Conservation (phyloP, 2,113 vertebrate species). For the Pogona vitticeps region DNA sequence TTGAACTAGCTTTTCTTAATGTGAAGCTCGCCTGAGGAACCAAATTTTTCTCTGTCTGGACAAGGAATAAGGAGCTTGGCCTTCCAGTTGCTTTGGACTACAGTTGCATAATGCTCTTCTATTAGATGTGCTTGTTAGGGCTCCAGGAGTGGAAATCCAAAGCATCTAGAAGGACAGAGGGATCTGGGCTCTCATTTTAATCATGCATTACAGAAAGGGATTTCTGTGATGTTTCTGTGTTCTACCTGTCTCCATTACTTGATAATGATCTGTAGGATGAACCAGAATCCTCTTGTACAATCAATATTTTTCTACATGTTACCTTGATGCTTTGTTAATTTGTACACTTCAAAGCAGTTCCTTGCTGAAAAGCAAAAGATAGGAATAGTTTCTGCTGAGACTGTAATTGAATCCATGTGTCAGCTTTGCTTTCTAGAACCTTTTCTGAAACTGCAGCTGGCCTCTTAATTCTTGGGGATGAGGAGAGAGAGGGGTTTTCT, state of each 20-base stretch:
- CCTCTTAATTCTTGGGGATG: slow-evolving; percentile 56
- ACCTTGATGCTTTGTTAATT: slow-evolving; percentile 52
- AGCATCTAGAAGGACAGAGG: not conserved
- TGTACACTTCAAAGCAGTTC: slow-evolving; percentile 62
- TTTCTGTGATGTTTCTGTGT: slow-evolving; percentile 28
- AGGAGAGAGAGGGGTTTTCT: slow-evolving; percentile 23
- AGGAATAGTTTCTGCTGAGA: slow-evolving; percentile 67
- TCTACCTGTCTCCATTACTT: slow-evolving; percentile 31
- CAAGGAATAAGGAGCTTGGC: accelerated
- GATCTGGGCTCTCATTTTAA: not conserved
- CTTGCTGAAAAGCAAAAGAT: slow-evolving; percentile 64
- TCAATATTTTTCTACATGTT: slow-evolving; percentile 18
- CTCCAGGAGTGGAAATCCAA: not conserved
- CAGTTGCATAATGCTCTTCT: not conserved
- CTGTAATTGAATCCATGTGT: slow-evolving; percentile 68
- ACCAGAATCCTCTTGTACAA: slow-evolving; percentile 8
- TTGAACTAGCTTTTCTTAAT: accelerated
- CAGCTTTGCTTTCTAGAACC: slow-evolving; percentile 37
- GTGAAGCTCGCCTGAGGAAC: not conserved
- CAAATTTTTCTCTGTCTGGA: slow-evolving; percentile 10
- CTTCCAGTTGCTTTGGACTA: not conserved
- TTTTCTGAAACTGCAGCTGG: slow-evolving; percentile 71
- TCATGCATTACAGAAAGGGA: not conserved
- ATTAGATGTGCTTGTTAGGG: not conserved
- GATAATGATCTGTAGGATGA: slow-evolving; percentile 22